Evolutionary conservation across 2,797 vertebrate genomes (phyloP), one percentile per base, ranked within the genome.

Genomic region (Oreochromis mossambicus): DNA sequence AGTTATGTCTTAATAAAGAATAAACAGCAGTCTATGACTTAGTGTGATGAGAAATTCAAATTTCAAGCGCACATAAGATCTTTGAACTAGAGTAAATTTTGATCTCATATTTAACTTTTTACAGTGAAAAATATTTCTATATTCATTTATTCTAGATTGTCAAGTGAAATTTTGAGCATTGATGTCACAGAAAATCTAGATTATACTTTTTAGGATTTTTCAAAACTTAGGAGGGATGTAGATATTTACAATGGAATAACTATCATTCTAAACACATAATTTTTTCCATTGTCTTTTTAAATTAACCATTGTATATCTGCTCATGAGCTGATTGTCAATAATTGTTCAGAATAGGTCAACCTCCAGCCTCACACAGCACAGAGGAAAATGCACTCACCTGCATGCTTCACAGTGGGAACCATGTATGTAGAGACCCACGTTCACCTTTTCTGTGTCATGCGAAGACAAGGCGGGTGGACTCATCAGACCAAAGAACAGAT

Each of bases 401-500:
- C 8, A 19, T 19, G 56, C 29, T 61, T 61, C 56, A 61, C 56
- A 34, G 56, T 61, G 29, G 15, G 6, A 61, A 19, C 56, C 1
- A 61, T 61, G 5, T 29, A 61, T 34, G 56, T 61, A 61, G 29
- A 61, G 56, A 61, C 56, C 56, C 17, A 8, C 1, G 15, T 61
- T 61, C 8, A 17, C 15, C 56, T 61, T 61, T 1, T 61, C 29
- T 11, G 8, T 58, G 15, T 19, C 56, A 19, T 10, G 8, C 5
- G 2, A 61, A 61, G 15, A 9, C 29, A 11, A 32, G 29, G 56
- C 9, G 15, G 9, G 3, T 61, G 56, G 56, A 61, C 32, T 61
- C 15, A 61, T 61, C 56, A 61, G 29, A 61, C 29, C 56, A 61
- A 61, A 34, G 56, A 5, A 61, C 8, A 61, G 56, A 61, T 61